A percentile compares a stretch with the other conserved stretches of the same genome.
Conservation (phyloP, 2,113 vertebrate species). For the Ctenodactylus gundi region DNA sequence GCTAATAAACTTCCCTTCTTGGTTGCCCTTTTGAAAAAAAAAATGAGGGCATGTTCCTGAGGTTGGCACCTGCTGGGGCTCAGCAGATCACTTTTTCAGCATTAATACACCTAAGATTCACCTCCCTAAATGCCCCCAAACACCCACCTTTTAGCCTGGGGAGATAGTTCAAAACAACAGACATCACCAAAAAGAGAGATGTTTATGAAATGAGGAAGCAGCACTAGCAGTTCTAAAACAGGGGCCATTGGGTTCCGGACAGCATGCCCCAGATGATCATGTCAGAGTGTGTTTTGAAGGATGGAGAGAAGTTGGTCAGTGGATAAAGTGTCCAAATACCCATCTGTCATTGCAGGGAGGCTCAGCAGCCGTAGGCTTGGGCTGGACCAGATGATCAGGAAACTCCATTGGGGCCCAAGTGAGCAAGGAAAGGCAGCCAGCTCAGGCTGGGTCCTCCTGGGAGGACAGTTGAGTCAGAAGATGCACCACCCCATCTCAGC, state of each 20-base stretch:
- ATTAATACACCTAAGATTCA: not conserved
- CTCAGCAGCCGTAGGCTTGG: not conserved
- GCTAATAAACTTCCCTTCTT: not conserved
- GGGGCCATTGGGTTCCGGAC: rapidly evolving
- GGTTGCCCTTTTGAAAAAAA: rapidly evolving
- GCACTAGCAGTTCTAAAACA: not conserved
- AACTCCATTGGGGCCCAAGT: not conserved
- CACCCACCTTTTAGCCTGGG: not conserved
- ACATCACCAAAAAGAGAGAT: not conserved
- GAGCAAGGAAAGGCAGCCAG: not conserved
- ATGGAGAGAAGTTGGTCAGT: not conserved
- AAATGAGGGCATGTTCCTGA: rapidly evolving
- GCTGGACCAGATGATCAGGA: not conserved
- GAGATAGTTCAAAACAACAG: not conserved
- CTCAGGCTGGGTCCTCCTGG: not conserved
- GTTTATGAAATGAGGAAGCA: not conserved
- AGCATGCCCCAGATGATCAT: not conserved
- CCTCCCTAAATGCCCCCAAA: not conserved
- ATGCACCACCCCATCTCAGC: not conserved
- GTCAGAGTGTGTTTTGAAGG: not conserved
- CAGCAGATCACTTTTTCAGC: not conserved
- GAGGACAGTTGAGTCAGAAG: too few species aligned
- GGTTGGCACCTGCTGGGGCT: not conserved
- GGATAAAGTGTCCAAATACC: not conserved
- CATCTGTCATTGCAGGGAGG: not conserved